Evolutionary conservation across 2,888 invertebrate species (phyloP).

Genomic region (Brenthis hecate): DNA sequence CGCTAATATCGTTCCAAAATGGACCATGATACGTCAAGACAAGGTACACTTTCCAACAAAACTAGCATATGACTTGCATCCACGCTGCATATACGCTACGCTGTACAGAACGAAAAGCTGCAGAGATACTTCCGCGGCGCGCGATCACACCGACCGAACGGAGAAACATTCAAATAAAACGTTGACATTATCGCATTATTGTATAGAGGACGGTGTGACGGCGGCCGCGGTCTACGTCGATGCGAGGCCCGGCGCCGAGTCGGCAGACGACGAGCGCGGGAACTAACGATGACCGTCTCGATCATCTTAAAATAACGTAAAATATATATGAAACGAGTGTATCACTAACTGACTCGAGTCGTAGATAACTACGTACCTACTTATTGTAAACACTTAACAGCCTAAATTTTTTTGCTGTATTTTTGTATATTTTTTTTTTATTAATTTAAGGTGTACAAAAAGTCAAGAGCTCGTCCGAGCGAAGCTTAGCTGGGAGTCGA

Average conservation of each 20-base stretch:
- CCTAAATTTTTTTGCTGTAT: constrained; percentile 44
- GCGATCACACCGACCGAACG: constrained; percentile 5
- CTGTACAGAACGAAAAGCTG: constrained; percentile 22
- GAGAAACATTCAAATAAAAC: too few species aligned
- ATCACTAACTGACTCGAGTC: constrained; percentile 38
- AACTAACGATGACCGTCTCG: constrained; percentile 9
- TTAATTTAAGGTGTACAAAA: constrained; percentile 38
- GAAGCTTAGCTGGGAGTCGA: constrained; percentile 23
- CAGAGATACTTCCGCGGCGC: constrained; percentile 6
- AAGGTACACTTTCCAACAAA: constrained; percentile 7
- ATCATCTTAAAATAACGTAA: constrained; percentile 24
- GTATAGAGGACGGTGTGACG: constrained; percentile 12
- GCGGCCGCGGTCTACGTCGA: constrained; percentile 11
- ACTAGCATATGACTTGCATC: constrained; percentile 4
- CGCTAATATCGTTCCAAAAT: constrained; percentile 6
- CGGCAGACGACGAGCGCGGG: too few species aligned
- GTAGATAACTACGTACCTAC: constrained; percentile 42
- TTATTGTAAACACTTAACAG: constrained; percentile 43
- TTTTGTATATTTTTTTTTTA: constrained; percentile 39
- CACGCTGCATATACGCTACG: constrained; percentile 14
- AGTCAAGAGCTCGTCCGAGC: constrained; percentile 20
- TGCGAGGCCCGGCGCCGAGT: constrained; percentile 21
- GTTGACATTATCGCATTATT: not conserved
- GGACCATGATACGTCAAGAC: constrained; percentile 4
- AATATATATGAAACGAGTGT: constrained; percentile 29